phyloP scores from a whole-genome alignment of 2,888 invertebrate genomes.

The Diarsia brunnea region DNA sequence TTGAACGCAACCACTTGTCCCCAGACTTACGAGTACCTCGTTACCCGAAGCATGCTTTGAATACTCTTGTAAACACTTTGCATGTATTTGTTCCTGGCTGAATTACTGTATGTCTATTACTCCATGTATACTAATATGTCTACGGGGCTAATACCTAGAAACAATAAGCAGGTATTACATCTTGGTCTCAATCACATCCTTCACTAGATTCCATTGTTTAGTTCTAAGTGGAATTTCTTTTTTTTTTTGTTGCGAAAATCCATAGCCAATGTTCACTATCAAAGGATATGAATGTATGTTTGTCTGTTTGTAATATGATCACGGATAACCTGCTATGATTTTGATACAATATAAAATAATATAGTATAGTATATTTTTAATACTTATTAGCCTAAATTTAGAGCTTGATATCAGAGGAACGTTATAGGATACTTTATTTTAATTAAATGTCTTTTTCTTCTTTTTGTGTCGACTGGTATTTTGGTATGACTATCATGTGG shows the following conservation, averaged over 20 bases:
- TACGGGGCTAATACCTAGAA: not conserved
- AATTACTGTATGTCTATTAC: conserved; percentile 9
- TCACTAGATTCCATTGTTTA: conserved; percentile 36
- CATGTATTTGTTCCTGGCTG: not conserved
- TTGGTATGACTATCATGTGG: not conserved
- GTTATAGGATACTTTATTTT: not conserved
- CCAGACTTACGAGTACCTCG: not conserved
- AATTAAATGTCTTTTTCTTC: not conserved
- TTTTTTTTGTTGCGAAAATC: conserved; percentile 11
- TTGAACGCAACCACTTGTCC: not conserved
- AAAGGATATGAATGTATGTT: not conserved
- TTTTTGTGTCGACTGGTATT: not conserved
- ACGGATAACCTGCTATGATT: not conserved
- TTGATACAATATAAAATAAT: no score
- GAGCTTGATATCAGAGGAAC: not conserved
- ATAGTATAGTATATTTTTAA: no score
- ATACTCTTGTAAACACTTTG: not conserved
- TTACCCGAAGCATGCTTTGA: not conserved
- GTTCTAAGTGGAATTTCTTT: conserved; percentile 20
- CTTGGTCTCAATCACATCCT: conserved; percentile 39
- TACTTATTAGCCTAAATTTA: no score
- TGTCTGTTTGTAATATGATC: not conserved
- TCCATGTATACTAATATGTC: conserved; percentile 7
- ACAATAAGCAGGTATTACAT: not conserved
- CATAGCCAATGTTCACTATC: not conserved